Evolutionary conservation across 1,140 invertebrate genomes (phyloP).

Genomic region (Pygmarrhopalites habei): DNA sequence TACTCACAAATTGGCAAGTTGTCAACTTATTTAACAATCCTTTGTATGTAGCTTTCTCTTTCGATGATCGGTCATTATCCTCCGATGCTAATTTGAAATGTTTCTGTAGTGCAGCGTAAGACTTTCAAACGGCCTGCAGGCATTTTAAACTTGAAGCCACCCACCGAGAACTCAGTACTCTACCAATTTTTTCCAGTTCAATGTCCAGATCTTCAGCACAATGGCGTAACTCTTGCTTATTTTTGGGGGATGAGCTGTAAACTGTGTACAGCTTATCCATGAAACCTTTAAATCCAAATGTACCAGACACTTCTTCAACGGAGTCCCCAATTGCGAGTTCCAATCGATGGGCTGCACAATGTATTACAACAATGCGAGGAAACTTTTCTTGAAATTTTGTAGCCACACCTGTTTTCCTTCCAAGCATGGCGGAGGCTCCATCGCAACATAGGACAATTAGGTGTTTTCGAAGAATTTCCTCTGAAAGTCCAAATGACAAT

Average conservation of each 20-base stretch:
- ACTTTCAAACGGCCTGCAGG: not conserved
- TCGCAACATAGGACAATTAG: not conserved
- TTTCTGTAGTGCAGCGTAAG: not conserved
- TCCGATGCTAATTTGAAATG: not conserved
- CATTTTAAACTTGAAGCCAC: not conserved
- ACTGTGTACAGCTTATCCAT: not conserved
- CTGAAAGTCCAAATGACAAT: not conserved
- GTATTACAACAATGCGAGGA: not conserved
- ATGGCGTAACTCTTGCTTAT: not conserved
- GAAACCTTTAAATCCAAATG: not conserved
- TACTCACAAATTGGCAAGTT: not conserved
- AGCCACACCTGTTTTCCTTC: not conserved
- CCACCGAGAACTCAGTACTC: not conserved
- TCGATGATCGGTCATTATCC: not conserved
- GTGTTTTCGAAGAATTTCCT: not conserved
- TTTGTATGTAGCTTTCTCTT: not conserved
- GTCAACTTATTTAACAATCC: not conserved
- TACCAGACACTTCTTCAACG: not conserved
- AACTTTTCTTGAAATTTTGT: not conserved
- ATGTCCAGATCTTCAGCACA: not conserved
- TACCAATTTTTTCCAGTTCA: not conserved
- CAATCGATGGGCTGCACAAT: not conserved
- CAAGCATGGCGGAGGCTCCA: not conserved
- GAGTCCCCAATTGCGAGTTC: not conserved
- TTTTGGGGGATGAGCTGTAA: not conserved